A percentile compares a stretch with the other conserved stretches of the same genome.
Evolutionary conservation across 1,140 invertebrate genomes (phyloP).

Genomic region (Drosophila lowei): DNA sequence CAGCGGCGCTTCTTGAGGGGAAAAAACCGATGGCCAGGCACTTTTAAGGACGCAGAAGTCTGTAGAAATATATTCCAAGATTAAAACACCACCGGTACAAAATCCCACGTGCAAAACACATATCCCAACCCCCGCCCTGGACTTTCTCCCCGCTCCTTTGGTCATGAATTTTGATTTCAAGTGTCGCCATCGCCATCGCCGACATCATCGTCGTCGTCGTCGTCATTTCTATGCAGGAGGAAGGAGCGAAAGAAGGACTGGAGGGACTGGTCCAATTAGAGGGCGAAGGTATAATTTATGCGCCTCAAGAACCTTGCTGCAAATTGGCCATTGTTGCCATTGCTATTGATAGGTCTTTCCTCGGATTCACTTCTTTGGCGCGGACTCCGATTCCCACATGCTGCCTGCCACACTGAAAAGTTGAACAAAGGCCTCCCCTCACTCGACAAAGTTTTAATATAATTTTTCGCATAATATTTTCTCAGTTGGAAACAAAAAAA

Average conservation of each 20-base stretch:
- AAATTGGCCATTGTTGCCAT: constrained; percentile 75
- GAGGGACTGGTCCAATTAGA: constrained; percentile 61
- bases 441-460: constrained; percentile 68
- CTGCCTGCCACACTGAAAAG: constrained; percentile 41
- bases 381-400: constrained; percentile 7
- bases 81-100: too few relatives aligned
- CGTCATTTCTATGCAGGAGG: constrained; percentile 51
- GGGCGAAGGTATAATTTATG: constrained; percentile 71
- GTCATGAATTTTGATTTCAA: constrained; percentile 74
- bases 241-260: too few relatives aligned
- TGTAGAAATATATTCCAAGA: too few relatives aligned
- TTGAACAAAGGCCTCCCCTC: constrained; percentile 60
- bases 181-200: constrained; percentile 33
- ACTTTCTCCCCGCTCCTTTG: neutral
- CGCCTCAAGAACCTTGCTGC: constrained; percentile 65
- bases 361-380: neutral
- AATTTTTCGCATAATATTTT: constrained; percentile 74
- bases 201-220: constrained; percentile 30
- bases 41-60: neutral
- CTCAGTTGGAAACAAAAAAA: constrained; percentile 30
- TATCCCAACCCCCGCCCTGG: too few relatives aligned
- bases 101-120: too few relatives aligned
- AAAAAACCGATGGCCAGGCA: too few relatives aligned
- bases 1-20: too few relatives aligned
- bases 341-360: constrained; percentile 59